These are phyloP conservation scores for Perithous albicinctus DNA, from an alignment of 2,888 invertebrate species.

Conservation along the genomic window DNA sequence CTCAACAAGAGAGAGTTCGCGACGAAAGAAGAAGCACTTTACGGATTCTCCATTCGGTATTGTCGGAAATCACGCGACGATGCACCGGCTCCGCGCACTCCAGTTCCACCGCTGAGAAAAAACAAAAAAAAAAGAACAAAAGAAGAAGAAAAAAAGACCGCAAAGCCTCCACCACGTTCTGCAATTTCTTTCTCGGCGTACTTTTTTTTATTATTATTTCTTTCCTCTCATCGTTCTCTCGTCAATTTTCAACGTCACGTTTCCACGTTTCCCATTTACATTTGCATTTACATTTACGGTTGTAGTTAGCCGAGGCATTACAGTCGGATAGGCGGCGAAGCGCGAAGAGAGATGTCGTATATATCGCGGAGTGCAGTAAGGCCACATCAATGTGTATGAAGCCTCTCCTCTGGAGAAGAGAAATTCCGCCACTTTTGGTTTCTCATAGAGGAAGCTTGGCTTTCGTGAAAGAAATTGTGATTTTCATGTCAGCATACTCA, in stretches of 20 bases:
- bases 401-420: too few species aligned
- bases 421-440: too few species aligned
- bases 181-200: not conserved
- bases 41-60: constrained; percentile 55
- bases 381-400: too few species aligned
- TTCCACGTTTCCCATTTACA: constrained; percentile 39
- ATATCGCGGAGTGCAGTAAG: too few species aligned
- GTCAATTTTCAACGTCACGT: constrained; percentile 59
- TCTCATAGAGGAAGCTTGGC: too few species aligned
- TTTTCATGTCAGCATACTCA: too few species aligned
- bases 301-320: constrained; percentile 52
- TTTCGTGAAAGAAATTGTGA: too few species aligned
- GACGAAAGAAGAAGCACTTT: constrained; percentile 56
- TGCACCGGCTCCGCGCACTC: not conserved
- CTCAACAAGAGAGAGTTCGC: constrained; percentile 21
- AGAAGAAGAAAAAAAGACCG: not conserved
- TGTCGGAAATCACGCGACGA: constrained; percentile 59
- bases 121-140: not conserved
- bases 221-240: constrained; percentile 36
- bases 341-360: not conserved
- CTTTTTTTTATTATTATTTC: constrained; percentile 15
- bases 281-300: constrained; percentile 59
- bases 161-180: not conserved
- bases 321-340: constrained; percentile 19
- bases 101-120: not conserved